Evolutionary conservation across 2,113 vertebrate species (phyloP), one percentile per base, ranked within the genome.

Genomic region (Alethe diademata): DNA sequence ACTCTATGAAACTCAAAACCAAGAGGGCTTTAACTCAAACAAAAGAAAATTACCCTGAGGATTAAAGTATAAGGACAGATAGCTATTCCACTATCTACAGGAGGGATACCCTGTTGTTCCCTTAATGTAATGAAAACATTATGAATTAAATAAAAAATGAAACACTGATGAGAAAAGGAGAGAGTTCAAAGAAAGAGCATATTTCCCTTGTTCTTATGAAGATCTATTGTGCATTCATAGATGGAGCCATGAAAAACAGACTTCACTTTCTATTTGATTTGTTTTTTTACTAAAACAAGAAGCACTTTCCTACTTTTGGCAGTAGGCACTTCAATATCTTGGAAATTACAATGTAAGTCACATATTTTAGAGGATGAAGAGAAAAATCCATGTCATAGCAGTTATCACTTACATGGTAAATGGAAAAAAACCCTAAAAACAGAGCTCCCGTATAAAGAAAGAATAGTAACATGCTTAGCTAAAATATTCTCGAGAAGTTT

Each of bases 171-270:
- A 90, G 73, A 91, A 96, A 43, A 85, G 35, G 45, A 86, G 53
- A 92, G 71, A 93, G 95, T 97, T 97, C 96, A 96, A 96, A 84
- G 72, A 88, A 96, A 96, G 88, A 94, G 56, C 86, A 86, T 38
- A 71, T 74, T 93, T 94, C 76, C 61, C 61, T 92, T 95, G 65
- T 64, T 94, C 93, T 79, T 51, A 73, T 86, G 87, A 92, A 96
- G 82, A 86, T 86, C 88, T 94, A 88, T 88, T 86, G 75, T 71
- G 40, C 36, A 88, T 94, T 94, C 75, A 93, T 20, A 60, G 51
- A 96, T 13, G 29, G 14, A 94, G 92, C 86, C 82, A 81, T 69
- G 53, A 88, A 96, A 95, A 96, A 83, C 75, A 96, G 72, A 71
- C 53, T 90, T 76, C 31, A 51, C 17, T 91, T 86, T 58, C 26